phyloP scores from a whole-genome alignment of 2,888 invertebrate species.

The Leuctra nigra region DNA sequence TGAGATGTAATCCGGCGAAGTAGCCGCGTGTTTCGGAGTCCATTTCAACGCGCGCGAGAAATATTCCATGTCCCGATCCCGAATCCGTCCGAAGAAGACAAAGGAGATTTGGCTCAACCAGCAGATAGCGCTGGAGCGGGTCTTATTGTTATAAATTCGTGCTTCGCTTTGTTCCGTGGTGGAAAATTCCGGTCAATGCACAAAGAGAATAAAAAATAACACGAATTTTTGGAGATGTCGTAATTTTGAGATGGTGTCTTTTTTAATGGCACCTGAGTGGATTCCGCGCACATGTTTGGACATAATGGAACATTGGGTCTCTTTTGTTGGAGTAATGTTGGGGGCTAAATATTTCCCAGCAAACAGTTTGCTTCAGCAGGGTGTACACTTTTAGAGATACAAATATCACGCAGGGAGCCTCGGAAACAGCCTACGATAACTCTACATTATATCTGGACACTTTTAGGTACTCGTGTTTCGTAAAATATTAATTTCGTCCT shows the following conservation, averaged over 20 bases:
- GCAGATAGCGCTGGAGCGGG: background rate
- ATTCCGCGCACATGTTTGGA: too few relatives aligned
- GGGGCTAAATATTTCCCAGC: too few relatives aligned
- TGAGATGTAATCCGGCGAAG: background rate
- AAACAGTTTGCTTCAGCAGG: too few relatives aligned
- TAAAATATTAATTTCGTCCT: too few relatives aligned
- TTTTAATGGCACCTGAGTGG: too few relatives aligned
- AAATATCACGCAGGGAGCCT: too few relatives aligned
- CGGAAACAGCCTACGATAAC: too few relatives aligned
- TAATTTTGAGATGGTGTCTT: conserved; percentile 3
- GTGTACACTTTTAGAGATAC: too few relatives aligned
- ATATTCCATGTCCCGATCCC: conserved; percentile 1
- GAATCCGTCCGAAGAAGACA: conserved; percentile 6
- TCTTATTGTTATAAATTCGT: conserved; percentile 7
- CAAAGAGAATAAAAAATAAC: conserved; percentile 1
- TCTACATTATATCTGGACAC: too few relatives aligned
- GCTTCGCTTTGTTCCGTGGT: background rate
- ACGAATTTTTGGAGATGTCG: conserved; percentile 1
- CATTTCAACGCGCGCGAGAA: background rate
- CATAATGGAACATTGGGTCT: too few relatives aligned
- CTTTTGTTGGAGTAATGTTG: too few relatives aligned
- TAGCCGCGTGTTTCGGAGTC: background rate
- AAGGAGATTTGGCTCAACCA: conserved; percentile 1
- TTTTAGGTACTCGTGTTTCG: too few relatives aligned
- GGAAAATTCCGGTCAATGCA: conserved; percentile 9